Percentiles rank a stretch among this genome's conserved stretches.
Conservation (phyloP, 2,113 vertebrate genomes). For the Silurus asotus region DNA sequence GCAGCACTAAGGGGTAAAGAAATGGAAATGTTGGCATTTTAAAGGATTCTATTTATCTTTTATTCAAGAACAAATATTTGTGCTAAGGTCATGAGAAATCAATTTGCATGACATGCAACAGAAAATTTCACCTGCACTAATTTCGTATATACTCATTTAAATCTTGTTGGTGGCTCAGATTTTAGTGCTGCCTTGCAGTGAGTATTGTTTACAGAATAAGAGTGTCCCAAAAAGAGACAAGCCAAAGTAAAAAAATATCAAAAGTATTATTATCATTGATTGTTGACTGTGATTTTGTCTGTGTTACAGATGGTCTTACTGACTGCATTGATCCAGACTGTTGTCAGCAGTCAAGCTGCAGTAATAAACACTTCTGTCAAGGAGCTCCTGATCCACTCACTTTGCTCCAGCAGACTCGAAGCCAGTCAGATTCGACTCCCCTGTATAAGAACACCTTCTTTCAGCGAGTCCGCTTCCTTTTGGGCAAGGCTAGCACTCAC, state of each 20-base stretch:
- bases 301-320: constrained; percentile 82
- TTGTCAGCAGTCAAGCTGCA: constrained; percentile 89
- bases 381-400: constrained; percentile 91
- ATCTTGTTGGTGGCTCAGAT: too few relatives aligned
- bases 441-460: constrained; percentile 83
- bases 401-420: constrained; percentile 81
- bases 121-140: too few relatives aligned
- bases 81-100: too few relatives aligned
- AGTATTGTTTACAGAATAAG: too few relatives aligned
- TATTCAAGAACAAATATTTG: constrained; percentile 5
- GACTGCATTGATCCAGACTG: constrained; percentile 96
- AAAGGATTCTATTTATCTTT: constrained; percentile 2
- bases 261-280: too few relatives aligned
- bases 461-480: constrained; percentile 88
- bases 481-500: constrained; percentile 91
- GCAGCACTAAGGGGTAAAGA: background rate
- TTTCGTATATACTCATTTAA: too few relatives aligned
- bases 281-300: constrained; percentile 4
- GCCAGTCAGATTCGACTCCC: constrained; percentile 56
- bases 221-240: too few relatives aligned
- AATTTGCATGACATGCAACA: too few relatives aligned
- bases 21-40: constrained; percentile 39
- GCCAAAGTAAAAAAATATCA: too few relatives aligned
- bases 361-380: constrained; percentile 86
- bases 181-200: too few relatives aligned